Conservation (phyloP, 1,140 invertebrate species). For the Fopius arisanus region DNA sequence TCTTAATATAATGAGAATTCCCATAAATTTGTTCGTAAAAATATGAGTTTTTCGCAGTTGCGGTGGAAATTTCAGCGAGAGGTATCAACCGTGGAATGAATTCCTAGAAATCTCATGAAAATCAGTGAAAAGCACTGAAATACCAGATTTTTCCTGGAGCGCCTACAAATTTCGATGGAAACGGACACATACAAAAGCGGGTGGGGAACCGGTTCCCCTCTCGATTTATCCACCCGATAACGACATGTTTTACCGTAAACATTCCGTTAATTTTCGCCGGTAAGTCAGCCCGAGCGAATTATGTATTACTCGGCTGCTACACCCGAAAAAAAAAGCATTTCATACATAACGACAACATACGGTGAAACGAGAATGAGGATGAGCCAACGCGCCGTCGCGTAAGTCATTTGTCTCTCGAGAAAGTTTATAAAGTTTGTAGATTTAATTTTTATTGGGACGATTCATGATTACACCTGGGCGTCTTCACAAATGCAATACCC, state of each 20-base stretch:
- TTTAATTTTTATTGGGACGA: neutral
- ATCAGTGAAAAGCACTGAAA: too few species aligned
- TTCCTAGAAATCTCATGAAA: too few species aligned
- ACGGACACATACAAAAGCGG: conserved; percentile 19
- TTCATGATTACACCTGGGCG: neutral
- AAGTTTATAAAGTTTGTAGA: neutral
- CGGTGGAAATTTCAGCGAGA: too few species aligned
- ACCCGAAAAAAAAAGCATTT: conserved; percentile 1
- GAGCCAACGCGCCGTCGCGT: neutral
- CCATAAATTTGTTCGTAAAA: too few species aligned
- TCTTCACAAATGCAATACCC: neutral
- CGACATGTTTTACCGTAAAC: conserved; percentile 31
- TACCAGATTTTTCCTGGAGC: too few species aligned
- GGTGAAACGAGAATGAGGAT: neutral
- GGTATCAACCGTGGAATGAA: too few species aligned
- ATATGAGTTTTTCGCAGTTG: too few species aligned
- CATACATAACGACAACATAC: neutral
- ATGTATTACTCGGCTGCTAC: conserved; percentile 17
- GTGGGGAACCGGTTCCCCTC: conserved; percentile 25
- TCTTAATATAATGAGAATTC: too few species aligned
- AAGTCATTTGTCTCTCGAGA: neutral
- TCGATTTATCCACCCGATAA: conserved; percentile 21
- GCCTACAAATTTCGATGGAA: neutral
- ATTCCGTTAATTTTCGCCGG: conserved; percentile 32
- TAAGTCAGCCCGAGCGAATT: conserved; percentile 19